Evolutionary conservation across 2,797 vertebrate genomes (phyloP).

Genomic region (Manis crassicaudata): DNA sequence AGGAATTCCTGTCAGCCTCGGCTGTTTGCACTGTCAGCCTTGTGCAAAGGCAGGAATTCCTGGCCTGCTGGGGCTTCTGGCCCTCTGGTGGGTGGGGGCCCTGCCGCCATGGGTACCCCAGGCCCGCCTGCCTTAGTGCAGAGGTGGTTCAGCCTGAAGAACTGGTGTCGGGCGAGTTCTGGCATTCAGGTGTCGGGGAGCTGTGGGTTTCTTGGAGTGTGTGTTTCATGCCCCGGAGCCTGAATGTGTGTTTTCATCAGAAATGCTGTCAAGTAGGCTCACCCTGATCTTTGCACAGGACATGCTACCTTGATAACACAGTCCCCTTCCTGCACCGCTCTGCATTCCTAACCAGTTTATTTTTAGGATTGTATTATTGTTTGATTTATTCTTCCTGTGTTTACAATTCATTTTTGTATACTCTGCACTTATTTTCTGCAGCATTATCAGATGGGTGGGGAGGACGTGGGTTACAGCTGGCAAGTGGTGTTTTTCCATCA

Average conservation of each 20-base stretch:
- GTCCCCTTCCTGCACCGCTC: background rate
- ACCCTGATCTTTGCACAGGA: background rate
- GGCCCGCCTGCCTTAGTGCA: no score
- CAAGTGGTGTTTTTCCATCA: slow-evolving; percentile 6
- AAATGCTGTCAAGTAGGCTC: background rate
- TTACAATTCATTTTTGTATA: background rate
- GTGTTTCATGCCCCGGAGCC: background rate
- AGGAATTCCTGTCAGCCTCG: no score
- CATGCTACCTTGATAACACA: background rate
- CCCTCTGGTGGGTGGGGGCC: no score
- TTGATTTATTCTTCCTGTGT: slow-evolving; percentile 58
- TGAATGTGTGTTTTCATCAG: background rate
- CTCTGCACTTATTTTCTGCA: background rate
- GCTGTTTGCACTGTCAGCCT: no score
- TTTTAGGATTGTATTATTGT: background rate
- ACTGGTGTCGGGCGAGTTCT: no score
- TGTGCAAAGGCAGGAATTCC: background rate
- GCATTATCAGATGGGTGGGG: background rate
- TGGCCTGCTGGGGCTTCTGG: fast-evolving
- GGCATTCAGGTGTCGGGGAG: background rate
- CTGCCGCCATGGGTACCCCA: background rate
- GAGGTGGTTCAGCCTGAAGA: background rate
- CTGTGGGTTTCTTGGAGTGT: background rate
- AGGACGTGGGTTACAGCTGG: background rate
- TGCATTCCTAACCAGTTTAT: background rate